phyloP scores from a whole-genome alignment of 1,140 invertebrate genomes.

The Meloidogyne chitwoodi region DNA sequence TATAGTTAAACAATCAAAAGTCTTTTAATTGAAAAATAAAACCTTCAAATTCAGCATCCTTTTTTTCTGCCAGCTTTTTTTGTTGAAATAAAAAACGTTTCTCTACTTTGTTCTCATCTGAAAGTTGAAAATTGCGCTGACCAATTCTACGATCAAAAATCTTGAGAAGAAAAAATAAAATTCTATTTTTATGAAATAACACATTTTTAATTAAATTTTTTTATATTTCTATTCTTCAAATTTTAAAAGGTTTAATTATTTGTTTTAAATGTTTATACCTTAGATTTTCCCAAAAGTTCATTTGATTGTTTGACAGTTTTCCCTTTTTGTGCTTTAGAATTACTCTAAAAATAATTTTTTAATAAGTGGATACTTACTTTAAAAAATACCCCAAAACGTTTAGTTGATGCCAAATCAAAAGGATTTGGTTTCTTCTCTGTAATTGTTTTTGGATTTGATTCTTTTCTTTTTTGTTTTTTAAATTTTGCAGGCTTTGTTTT shows the following conservation, averaged over 20 bases:
- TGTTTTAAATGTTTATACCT: not conserved
- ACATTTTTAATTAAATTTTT: too few species aligned
- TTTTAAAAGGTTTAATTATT: too few species aligned
- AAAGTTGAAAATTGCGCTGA: not conserved
- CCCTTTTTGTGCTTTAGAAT: not conserved
- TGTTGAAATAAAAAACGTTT: not conserved
- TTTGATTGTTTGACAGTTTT: not conserved
- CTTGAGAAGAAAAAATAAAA: not conserved
- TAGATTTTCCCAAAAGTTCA: not conserved
- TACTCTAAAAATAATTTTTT: not conserved
- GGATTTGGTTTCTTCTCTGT: not conserved
- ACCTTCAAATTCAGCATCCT: not conserved
- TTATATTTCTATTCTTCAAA: too few species aligned
- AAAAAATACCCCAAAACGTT: not conserved
- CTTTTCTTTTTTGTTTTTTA: not conserved
- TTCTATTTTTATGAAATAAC: too few species aligned
- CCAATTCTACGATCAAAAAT: not conserved
- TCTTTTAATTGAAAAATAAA: not conserved
- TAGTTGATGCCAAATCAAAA: not conserved
- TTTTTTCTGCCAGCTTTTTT: not conserved
- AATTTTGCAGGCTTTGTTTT: not conserved
- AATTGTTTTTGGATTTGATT: not conserved
- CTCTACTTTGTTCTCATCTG: not conserved
- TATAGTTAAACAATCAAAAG: too few species aligned
- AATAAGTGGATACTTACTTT: not conserved